Base-by-base conservation (phyloP, 2,797 vertebrate species). In the Geotrypetes seraphini region DNA sequence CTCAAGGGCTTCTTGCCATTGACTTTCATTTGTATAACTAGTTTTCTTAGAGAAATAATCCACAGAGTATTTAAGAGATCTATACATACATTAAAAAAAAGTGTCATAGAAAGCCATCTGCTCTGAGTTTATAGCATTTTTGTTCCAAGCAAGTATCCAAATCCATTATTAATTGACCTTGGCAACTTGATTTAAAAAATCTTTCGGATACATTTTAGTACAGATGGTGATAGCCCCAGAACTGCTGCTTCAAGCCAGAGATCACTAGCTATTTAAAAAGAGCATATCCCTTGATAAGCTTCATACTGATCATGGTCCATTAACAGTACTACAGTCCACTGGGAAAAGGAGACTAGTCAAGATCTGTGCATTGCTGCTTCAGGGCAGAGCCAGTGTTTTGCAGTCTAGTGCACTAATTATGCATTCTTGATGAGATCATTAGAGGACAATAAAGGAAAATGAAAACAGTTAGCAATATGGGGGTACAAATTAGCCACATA, bases 391-490 rank as follows among this genome's bases (percentile, higher is more conserved):
- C 38, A 33, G 35, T 27, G 22, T 39, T 56, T 30, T 12, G 33
- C 33, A 33, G 52, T 50, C 63, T 51, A 22, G 44, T 37, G 33
- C 55, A 27, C 50, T 58, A 51, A 56, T 56, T 71, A 47, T 33
- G 41, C 32, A 22, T 18, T 51, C 62, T 50, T 41, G 58, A 50
- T 55, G 57, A 73, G 61, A 39, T 52, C 52, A 38, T 68, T 59
- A 63, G 51, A 57, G 58, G 57, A 66, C 50, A 55, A 58, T 60
- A 63, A 73, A 58, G 50, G 43, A 42, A 69, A 66, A 66, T 60
- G 43, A 59, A 66, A 66, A 60, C 58, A 41, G 25, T 70, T 61
- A 60, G 51, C 54, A 67, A 57, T 44, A 54, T 56, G 57, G 41
- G 49, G 56, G 63, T 73, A 60, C 56, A 57, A 47, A 64, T 66